Conservation (phyloP, 2,888 invertebrate genomes). For the Anorthoa munda region DNA sequence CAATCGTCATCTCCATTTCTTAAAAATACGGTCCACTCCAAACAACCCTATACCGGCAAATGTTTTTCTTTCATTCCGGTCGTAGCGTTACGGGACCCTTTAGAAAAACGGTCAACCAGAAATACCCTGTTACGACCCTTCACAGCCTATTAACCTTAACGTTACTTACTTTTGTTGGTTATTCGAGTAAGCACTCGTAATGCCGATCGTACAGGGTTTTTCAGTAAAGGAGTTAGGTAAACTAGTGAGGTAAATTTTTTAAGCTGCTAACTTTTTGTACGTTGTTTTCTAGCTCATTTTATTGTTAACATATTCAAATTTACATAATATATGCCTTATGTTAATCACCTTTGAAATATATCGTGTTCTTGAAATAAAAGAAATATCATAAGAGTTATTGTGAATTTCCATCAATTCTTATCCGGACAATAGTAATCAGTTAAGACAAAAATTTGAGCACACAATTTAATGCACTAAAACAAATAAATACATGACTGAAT, state of each 20-base stretch:
- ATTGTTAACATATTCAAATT: no score
- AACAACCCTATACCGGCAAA: neutral
- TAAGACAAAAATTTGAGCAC: neutral
- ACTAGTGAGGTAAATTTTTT: neutral
- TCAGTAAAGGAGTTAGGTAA: neutral
- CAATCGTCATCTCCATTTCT: neutral
- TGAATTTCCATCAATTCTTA: neutral
- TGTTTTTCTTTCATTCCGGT: conserved; percentile 32
- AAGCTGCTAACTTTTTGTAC: neutral
- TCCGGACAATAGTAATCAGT: neutral
- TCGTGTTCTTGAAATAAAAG: no score
- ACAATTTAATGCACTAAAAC: neutral
- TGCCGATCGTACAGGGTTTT: neutral
- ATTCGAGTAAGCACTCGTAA: conserved; percentile 13
- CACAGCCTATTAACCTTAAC: conserved; percentile 32
- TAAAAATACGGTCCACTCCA: conserved; percentile 9
- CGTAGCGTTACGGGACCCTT: neutral
- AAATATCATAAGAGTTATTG: neutral
- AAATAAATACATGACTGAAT: no score
- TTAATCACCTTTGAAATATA: no score
- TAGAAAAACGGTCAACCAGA: conserved; percentile 22
- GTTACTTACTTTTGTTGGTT: conserved; percentile 36
- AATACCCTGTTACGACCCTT: conserved; percentile 30
- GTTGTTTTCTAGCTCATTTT: neutral
- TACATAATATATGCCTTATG: no score